A percentile compares a stretch with the other conserved stretches of the same genome.
phyloP scores from a whole-genome alignment of 2,797 vertebrate genomes.

The Chiropotes sagulatus region DNA sequence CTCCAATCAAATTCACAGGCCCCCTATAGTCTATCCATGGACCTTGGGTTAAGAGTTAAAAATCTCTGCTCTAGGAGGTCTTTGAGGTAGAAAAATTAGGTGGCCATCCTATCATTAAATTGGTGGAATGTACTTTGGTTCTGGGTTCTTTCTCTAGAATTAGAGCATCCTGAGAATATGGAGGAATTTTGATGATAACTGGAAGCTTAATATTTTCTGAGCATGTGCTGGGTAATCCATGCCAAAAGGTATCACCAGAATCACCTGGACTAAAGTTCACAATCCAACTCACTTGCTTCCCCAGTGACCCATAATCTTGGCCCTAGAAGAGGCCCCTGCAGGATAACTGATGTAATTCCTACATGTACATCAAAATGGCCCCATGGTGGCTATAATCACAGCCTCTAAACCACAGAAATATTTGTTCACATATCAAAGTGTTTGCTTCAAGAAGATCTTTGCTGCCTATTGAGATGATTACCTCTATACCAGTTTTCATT shows the following conservation, averaged over 20 bases:
- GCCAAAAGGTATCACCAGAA: neutral
- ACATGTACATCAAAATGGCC: neutral
- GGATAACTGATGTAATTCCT: neutral
- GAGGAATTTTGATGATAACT: neutral
- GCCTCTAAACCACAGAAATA: neutral
- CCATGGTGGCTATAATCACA: neutral
- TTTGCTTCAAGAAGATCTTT: conserved; percentile 13
- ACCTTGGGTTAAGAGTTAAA: neutral
- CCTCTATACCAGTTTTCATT: neutral
- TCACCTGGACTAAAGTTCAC: neutral
- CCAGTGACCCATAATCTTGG: neutral
- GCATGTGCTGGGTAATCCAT: neutral
- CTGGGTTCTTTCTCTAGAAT: neutral
- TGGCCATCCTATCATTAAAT: neutral
- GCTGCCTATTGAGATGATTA: neutral
- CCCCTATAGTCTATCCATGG: neutral
- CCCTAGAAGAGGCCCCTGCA: neutral
- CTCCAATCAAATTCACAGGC: neutral
- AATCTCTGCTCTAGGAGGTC: neutral
- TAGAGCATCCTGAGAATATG: neutral
- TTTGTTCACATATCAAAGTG: neutral
- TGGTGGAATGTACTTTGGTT: neutral
- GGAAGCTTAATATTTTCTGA: neutral
- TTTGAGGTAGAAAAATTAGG: neutral
- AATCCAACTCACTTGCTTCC: neutral